Base-by-base conservation (phyloP, 92 coral and sea anemone genomes). In the Phenganax subtilis region DNA sequence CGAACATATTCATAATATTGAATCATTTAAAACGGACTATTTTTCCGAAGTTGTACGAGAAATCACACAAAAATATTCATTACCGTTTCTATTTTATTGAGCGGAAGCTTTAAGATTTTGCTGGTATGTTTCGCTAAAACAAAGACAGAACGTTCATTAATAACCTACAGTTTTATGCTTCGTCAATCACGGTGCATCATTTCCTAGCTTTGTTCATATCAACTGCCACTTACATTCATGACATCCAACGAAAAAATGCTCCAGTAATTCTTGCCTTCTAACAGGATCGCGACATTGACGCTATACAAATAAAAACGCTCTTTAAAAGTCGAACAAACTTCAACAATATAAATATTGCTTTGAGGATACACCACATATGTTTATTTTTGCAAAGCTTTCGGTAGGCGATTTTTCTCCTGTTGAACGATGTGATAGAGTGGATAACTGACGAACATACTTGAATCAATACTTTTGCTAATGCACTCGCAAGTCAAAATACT, bases 41-140 rank as follows among this genome's bases (percentile, higher is more conserved):
- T 27, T 11, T 27, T 65, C 54, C 47, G 2, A 37, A 1, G 5
- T 37, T 37, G 51, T 57, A 64, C 37, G 61, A 20, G 67, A 44
- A 15, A 14, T 6, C 11, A 69, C 27, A 69, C 14, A 6, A 68
- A 12, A 15, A 16, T 70, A 81, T 8, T 70, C 56, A 77, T 81
- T 63, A 92, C 97, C 97, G 90, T 97, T 77, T 94, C 98, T 53
- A 89, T 85, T 67, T 85, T 81, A 77, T 92, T 90, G 65, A 94
- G 69, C 15, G 98, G 92, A 9, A 94, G 93, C 84, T 92, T 92
- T 57, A 92, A 63, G 44, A 94, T 82, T 71, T 87, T 92, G 88
- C 83, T 81, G 75, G 93, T 87, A 85, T 90, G 92, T 66, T 87
- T 84, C 59, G 92, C 97, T 94, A 81, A 60, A 66, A 37, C 5